Evolutionary conservation across 2,797 vertebrate species (phyloP), one percentile per base, ranked within the genome.

Genomic region (Lithobates pipiens): DNA sequence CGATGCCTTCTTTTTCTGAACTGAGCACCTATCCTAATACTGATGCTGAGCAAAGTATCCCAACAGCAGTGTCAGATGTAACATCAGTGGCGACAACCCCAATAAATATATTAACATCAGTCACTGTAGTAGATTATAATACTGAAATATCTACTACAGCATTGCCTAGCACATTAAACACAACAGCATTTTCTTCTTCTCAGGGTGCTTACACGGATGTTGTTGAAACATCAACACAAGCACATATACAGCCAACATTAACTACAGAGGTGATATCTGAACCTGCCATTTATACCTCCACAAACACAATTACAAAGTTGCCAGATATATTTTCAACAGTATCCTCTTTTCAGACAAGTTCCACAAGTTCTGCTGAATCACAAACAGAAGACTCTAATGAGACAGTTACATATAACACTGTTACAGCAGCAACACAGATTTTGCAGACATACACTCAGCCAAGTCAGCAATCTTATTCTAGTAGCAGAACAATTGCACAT

Each of bases 181-280:
- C 39, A 39, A 9, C 39, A 39, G 10, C 18, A n/a, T 21, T 44
- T 2, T 83, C 16, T 16, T 63, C 54, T 63, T 67, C 69, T 27
- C 57, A 54, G 57, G 29, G 67, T 11, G 70, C 77, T 57, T 79
- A 68, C 76, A 77, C 23, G 72, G 76, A 42, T 77, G 71, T 80
- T 61, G 50, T 65, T 46, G 16, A 70, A 70, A 32, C 68, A 16
- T 42, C 29, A 29, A 46, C 77, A 32, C 42, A 13, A 13, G 15
- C 44, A 46, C 0, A 46, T 11, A 1, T 13, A 61, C 57, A 21
- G 5, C 5, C 23, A 21, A 61, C 57, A 23, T n/a, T 13, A 61
- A 21, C 23, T 61, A 8, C 23, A n/a, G 57, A 61, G 23, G 57
- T 61, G 16, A 61, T 18, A 61, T 61, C 57, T 61, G 23, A 61